phyloP scores from a whole-genome alignment of 2,113 vertebrate genomes.

The Indri indri region DNA sequence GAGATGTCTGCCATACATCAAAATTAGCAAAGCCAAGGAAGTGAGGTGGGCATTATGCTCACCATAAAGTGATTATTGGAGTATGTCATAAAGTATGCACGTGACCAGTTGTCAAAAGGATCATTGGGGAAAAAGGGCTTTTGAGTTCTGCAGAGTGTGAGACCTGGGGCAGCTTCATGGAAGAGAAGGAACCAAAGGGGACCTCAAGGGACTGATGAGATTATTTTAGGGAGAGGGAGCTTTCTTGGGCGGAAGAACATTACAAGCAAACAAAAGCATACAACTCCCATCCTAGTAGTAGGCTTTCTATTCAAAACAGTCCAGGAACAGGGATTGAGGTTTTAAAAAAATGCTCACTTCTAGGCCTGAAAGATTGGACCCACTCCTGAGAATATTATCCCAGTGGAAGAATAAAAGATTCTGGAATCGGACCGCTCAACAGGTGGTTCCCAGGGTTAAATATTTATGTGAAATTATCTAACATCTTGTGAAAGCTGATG shows the following conservation, averaged over 20 bases:
- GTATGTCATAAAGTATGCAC: neutral
- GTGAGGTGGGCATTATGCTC: constrained; percentile 71
- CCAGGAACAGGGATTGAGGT: neutral
- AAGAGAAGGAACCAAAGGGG: neutral
- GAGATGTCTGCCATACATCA: constrained; percentile 66
- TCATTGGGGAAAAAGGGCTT: neutral
- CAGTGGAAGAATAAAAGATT: neutral
- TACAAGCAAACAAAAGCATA: neutral
- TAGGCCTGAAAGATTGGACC: neutral
- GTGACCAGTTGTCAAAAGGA: neutral
- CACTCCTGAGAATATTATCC: neutral
- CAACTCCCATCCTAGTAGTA: neutral
- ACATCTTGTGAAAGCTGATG: neutral
- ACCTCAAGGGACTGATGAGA: neutral
- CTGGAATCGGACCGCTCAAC: neutral
- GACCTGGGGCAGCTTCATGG: neutral
- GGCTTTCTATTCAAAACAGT: neutral
- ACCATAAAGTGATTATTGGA: constrained; percentile 65
- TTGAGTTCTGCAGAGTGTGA: neutral
- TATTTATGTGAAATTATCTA: neutral
- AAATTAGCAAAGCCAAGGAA: constrained; percentile 63
- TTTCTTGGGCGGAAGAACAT: neutral
- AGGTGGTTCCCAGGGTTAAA: neutral
- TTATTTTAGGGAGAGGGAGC: neutral
- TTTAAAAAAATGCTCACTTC: neutral